Evolutionary conservation across 2,797 vertebrate genomes (phyloP), one percentile per base, ranked within the genome.

Genomic region (Sciurus vulgaris): DNA sequence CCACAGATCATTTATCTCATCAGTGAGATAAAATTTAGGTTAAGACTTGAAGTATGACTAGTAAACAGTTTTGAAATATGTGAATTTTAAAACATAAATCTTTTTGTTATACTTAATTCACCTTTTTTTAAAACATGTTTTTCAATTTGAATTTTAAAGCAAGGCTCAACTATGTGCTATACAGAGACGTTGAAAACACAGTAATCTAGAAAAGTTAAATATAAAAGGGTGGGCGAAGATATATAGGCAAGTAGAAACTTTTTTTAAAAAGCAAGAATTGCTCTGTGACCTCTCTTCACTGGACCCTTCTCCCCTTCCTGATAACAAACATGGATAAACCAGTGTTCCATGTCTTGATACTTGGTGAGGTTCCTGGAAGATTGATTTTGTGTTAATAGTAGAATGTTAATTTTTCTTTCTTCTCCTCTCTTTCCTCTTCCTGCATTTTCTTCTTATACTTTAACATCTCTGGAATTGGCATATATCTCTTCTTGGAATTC

Each of bases 91-190:
- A 85, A 81, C 24, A 74, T 74, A 59, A 70, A 59, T 74, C 26
- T 88, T 87, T 88, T 87, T 79, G 15, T 93, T 87, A 76, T 54
- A 38, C 76, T 83, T 91, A 83, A 77, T 24, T 82, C 28, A 70
- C 18, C 38, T 38, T 38, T 59, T 67, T 87, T 70, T 12, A 89
- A 87, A 41, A 56, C 81, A 59, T 26, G 0, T 24, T 76, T 88
- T 83, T 91, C 35, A 26, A 1, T 85, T 93, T 88, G 41, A 65
- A 85, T 90, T 83, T 78, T 44, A 85, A 73, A 93, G 30, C 13
- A 86, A 61, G 54, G 94, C 7, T 86, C 44, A 82, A 14, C 38
- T 72, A 59, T 92, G 10, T 70, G 26, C n/a, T 95, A 0, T 51
- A 84, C 24, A 28, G 61, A 63, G 28, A 11, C 61, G 28, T 28